Base-by-base conservation (phyloP, 2,888 invertebrate species). In the Matsumyia berberina region DNA sequence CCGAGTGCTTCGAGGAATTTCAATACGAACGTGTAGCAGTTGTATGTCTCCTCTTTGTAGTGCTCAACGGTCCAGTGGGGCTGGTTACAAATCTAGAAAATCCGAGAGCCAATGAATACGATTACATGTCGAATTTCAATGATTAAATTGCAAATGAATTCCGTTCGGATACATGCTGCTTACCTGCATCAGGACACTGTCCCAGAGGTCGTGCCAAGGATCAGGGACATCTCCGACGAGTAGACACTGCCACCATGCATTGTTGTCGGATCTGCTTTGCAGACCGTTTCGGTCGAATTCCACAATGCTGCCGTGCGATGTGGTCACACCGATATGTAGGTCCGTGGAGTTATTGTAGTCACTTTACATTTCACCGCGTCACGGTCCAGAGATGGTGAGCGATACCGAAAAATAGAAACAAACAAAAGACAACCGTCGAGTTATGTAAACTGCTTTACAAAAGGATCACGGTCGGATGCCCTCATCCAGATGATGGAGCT, bases 241-340 rank as follows among this genome's bases (percentile, higher is more conserved):
- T 87, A 95, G 91, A 89, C 95, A 95, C 90, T 95, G 95, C 90
- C 94, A 93, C 95, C 95, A 95, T 35, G 87, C 86, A 80, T 90
- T 90, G 88, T 91, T 90, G 87, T 89, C 90, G 74, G 89, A 89
- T 73, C 90, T 89, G 44, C 90, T 89, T 88, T 93, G 91, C 69
- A 97, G 93, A 37, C 98, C 98, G 88, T 94, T 93, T 88, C 94
- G 94, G 92, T 97, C 97, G 90, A 96, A 98, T 92, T 98, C 97
- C 80, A 96, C 95, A 62, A 97, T 95, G 88, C 93, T 93, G 39
- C 97, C 96, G 80, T 93, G 93, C 7, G 97, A 97, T 89, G 96
- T 95, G 69, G 97, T 97, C 86, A 98, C 94, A 73, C 97, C 98
- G 91, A 98, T 97, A 92, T 98, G 98, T 86, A 98, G 94, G 92